Base-by-base conservation (phyloP, 2,888 invertebrate species). In the Lithophane leautieri region DNA sequence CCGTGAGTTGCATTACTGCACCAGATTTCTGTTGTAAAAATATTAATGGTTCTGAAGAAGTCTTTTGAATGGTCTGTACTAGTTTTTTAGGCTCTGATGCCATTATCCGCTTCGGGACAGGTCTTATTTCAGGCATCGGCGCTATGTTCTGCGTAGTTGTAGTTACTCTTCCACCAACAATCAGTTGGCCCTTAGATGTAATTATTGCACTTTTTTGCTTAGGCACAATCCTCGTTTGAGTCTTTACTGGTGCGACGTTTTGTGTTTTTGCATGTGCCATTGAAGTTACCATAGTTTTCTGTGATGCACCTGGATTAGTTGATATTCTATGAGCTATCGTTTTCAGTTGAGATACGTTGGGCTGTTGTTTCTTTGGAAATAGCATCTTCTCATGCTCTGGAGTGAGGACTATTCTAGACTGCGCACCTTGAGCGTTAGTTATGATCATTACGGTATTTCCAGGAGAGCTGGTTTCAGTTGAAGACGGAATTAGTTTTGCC, bases 361-460 rank as follows among this genome's bases (percentile, higher is more conserved):
- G 91, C 82, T 94, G 95, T 80, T 95, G 95, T 84, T 96, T 96
- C 86, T 97, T 97, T 34, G 97, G 97, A 70, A 97, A 97, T 71
- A 97, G 90, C 85, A 97, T 95, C 90, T 97, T 97, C 85, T 97
- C 97, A 87, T 97, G 97, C 79, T 97, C 97, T 0, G 97, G 97
- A 12, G 97, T 97, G 65, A 97, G 92, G 4, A 97, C 93, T 86
- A 97, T 96, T 83, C 97, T 94, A 28, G 97, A 97, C 84, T 97
- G 97, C 44, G 97, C 95, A 25, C 97, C 97, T 88, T 97, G 97
- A 72, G 97, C 97, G 87, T 97, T 97, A 0, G 97, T 97, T 69
- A 97, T 97, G 60, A 97, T 97, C 97, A 97, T 97, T 44, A 97
- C 97, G 73, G 97, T 97, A 86, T 97, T 95, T 14, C 95, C 95